These are phyloP conservation scores for Drosophila colorata DNA, from an alignment of 2,888 invertebrate species.

Conservation along the genomic window DNA sequence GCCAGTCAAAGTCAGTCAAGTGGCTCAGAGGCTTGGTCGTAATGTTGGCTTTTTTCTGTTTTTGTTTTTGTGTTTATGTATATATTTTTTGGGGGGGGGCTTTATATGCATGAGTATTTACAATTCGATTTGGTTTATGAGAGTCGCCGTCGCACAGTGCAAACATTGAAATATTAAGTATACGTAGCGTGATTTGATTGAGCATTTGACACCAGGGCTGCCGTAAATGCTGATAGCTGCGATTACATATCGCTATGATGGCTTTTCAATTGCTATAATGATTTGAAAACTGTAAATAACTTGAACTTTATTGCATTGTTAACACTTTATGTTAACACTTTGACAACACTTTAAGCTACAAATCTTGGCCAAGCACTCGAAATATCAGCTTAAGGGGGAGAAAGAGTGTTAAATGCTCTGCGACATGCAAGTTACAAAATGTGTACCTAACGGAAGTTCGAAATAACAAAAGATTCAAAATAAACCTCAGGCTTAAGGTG, in stretches of 20 bases:
- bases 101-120: conserved; percentile 54
- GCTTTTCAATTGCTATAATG: conserved; percentile 17
- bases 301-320: conserved; percentile 21
- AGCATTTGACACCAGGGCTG: conserved; percentile 65
- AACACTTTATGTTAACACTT: conserved; percentile 17
- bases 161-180: conserved; percentile 69
- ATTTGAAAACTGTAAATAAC: conserved; percentile 18
- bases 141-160: conserved; percentile 40
- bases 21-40: conserved; percentile 79
- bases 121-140: conserved; percentile 73
- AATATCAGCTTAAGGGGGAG: neutral
- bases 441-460: too few relatives aligned
- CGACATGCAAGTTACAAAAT: neutral
- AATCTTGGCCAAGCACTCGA: conserved; percentile 11
- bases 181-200: conserved; percentile 63
- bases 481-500: too few relatives aligned
- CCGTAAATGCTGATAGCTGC: conserved; percentile 43
- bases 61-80: conserved; percentile 8
- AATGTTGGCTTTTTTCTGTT: conserved; percentile 41
- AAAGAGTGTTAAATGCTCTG: neutral
- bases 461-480: too few relatives aligned
- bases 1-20: conserved; percentile 67
- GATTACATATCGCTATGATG: conserved; percentile 23
- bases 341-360: conserved; percentile 12
- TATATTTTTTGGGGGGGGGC: conserved; percentile 1